Evolutionary conservation across 2,888 invertebrate species (phyloP).

Genomic region (Trachelus iudaicus): DNA sequence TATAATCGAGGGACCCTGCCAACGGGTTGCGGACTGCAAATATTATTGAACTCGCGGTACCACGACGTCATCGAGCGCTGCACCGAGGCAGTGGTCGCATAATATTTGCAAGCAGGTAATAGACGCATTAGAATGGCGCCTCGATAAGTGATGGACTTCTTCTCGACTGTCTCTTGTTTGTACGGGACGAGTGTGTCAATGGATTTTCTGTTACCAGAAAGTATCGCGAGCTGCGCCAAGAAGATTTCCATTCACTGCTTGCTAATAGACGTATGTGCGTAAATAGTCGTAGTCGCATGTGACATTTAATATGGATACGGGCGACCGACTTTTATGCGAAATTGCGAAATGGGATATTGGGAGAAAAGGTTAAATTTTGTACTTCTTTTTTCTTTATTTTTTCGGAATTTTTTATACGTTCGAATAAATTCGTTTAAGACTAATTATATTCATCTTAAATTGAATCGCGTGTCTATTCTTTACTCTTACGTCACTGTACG

Average conservation of each 20-base stretch:
- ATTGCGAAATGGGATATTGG: not conserved
- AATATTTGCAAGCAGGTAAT: slow-evolving; percentile 57
- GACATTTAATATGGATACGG: not conserved
- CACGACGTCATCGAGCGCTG: not conserved
- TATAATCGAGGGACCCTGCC: not conserved
- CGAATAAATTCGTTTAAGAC: not conserved
- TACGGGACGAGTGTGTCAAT: slow-evolving; percentile 46
- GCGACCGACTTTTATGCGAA: not conserved
- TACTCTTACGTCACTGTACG: not conserved
- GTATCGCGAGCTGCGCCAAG: slow-evolving; percentile 44
- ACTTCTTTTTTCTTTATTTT: not conserved
- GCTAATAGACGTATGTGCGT: not conserved
- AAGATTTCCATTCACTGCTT: slow-evolving; percentile 44
- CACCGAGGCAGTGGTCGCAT: slow-evolving; percentile 15
- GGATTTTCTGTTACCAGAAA: slow-evolving; percentile 53
- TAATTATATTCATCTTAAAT: not conserved
- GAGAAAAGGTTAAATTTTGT: not conserved
- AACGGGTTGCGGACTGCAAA: not conserved
- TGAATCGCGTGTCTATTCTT: not conserved
- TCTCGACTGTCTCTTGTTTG: slow-evolving; percentile 34
- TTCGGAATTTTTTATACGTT: not conserved
- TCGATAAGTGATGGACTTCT: slow-evolving; percentile 50
- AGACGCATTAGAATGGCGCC: slow-evolving; percentile 56
- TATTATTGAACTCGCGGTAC: not conserved
- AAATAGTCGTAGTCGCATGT: not conserved